Conservation (phyloP, 2,113 vertebrate species). For the Saccopteryx bilineata region DNA sequence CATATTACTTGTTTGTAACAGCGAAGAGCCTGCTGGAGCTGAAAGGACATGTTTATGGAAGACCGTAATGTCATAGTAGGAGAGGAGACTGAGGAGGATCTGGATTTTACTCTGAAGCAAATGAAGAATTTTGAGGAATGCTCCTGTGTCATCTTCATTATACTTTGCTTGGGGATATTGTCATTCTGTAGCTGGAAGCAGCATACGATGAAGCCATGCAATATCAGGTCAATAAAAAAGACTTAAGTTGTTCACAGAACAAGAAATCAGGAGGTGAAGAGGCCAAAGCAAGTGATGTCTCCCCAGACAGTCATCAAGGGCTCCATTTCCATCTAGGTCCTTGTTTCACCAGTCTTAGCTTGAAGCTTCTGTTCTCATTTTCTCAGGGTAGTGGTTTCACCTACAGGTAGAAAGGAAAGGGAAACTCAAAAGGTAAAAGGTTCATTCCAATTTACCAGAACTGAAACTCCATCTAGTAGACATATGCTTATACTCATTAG, state of each 20-base stretch:
- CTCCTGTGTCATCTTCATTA: background rate
- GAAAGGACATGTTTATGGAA: background rate
- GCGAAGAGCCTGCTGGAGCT: background rate
- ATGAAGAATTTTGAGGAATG: constrained; percentile 1
- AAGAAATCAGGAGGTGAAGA: background rate
- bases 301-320: background rate
- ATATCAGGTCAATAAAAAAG: background rate
- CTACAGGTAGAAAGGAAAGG: constrained; percentile 30
- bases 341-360: background rate
- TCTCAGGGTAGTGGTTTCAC: background rate
- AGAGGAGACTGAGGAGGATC: background rate
- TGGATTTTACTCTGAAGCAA: background rate
- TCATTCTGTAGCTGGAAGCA: background rate
- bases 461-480: background rate
- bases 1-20: background rate
- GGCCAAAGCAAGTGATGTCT: background rate
- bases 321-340: background rate
- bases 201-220: constrained; percentile 3
- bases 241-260: background rate
- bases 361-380: background rate
- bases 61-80: background rate
- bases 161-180: background rate
- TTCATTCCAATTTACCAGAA: background rate
- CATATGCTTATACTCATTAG: background rate
- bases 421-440: background rate